Evolutionary conservation across 2,113 vertebrate genomes (phyloP).

Genomic region (Neogale vison): DNA sequence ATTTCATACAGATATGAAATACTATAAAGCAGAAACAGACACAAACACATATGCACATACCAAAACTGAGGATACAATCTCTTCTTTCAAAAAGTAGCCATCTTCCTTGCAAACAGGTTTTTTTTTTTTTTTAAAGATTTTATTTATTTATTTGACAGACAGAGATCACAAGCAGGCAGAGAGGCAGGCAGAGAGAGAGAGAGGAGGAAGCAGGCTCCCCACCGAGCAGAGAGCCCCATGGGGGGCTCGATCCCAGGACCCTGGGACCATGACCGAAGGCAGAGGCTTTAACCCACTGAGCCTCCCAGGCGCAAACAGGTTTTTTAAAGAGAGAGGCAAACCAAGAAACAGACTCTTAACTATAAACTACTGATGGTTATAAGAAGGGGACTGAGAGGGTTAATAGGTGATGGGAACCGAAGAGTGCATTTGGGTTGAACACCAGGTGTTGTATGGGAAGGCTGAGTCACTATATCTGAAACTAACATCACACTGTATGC

Average conservation of each 20-base stretch:
- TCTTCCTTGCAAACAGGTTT: background rate
- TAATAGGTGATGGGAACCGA: background rate
- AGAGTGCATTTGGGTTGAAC: background rate
- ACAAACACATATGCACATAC: accelerated
- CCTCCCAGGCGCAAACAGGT: background rate
- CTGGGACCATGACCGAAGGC: too few species aligned
- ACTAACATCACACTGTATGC: background rate
- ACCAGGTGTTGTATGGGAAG: background rate
- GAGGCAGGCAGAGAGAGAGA: too few species aligned
- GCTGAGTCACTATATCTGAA: background rate
- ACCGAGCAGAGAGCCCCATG: too few species aligned
- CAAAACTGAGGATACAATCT: background rate
- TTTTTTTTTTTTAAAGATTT: too few species aligned
- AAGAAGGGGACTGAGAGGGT: background rate
- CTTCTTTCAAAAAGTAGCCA: background rate
- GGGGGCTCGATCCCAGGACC: too few species aligned
- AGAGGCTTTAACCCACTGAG: too few species aligned
- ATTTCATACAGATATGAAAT: background rate
- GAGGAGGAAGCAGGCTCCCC: too few species aligned
- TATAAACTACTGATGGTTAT: background rate
- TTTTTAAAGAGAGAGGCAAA: background rate
- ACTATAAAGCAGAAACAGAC: background rate
- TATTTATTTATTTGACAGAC: too few species aligned
- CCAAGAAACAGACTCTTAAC: background rate
- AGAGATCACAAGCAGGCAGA: too few species aligned